These are phyloP conservation scores for Phylloscopus collybita DNA, from an alignment of 2,797 vertebrate genomes.

Conservation along the genomic window DNA sequence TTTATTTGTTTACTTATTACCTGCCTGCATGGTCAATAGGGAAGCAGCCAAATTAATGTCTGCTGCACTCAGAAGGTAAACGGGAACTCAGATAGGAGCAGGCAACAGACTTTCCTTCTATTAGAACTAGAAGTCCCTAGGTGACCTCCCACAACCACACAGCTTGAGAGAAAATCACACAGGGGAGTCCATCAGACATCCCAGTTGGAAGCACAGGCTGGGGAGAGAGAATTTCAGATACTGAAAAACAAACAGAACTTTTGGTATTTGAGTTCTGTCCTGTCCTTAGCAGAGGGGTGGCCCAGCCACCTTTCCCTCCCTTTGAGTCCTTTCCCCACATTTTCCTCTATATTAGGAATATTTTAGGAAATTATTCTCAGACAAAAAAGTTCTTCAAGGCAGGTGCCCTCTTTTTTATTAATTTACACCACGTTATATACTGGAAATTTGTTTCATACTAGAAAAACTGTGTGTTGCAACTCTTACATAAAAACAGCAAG, in stretches of 20 bases:
- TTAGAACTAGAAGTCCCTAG: not conserved
- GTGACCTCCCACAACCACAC: not conserved
- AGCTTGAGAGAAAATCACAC: not conserved
- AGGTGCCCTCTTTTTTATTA: not conserved
- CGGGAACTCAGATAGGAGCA: not conserved
- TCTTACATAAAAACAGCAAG: not conserved
- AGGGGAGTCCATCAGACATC: not conserved
- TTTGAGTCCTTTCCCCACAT: not conserved
- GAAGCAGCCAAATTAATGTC: conserved; percentile 14
- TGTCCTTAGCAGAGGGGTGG: not conserved
- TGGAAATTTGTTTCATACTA: not conserved
- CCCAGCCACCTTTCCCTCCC: not conserved
- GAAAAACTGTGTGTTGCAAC: not conserved
- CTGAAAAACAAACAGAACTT: not conserved
- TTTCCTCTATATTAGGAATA: not conserved
- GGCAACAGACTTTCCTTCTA: not conserved
- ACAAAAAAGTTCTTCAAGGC: not conserved
- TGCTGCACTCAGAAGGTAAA: not conserved
- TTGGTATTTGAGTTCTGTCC: not conserved
- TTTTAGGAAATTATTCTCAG: not conserved
- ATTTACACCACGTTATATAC: not conserved
- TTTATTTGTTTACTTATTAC: not conserved
- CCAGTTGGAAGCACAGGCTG: not conserved
- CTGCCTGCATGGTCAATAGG: not conserved
- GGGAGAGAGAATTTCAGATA: not conserved